Conservation (phyloP, 2,113 vertebrate species). For the Brachypteracias leptosomus region DNA sequence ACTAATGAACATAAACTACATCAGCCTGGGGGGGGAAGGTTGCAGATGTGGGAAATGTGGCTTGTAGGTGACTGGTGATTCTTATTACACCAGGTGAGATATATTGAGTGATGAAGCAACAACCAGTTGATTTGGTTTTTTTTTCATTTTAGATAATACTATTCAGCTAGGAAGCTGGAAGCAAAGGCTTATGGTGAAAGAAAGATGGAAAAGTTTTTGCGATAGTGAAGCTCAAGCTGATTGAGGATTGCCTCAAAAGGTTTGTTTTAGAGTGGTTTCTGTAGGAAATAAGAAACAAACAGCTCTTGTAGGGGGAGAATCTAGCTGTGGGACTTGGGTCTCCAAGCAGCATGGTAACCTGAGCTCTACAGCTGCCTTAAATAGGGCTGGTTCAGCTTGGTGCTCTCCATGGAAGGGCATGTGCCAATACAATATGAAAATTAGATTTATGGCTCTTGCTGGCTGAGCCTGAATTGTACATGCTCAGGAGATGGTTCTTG, state of each 20-base stretch:
- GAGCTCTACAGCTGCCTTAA: neutral
- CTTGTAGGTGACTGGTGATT: neutral
- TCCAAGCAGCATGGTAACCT: neutral
- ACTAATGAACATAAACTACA: neutral
- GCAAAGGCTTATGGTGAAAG: neutral
- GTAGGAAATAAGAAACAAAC: neutral
- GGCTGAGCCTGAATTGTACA: neutral
- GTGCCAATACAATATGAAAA: neutral
- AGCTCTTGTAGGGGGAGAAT: neutral
- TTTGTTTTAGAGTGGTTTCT: neutral
- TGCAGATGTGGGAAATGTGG: neutral
- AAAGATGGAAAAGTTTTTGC: neutral
- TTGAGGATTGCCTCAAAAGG: neutral
- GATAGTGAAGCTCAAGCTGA: neutral
- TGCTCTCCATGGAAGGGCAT: neutral
- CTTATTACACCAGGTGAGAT: neutral
- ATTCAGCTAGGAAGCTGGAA: neutral
- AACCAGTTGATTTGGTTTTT: fast-evolving
- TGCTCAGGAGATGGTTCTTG: neutral
- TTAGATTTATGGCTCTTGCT: neutral
- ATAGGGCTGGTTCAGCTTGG: neutral
- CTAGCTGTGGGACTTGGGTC: neutral
- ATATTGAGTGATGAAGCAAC: neutral
- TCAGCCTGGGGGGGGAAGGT: neutral
- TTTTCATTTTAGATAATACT: neutral